Evolutionary conservation across 2,113 vertebrate genomes (phyloP).

Genomic region (Coptodon bakossiorum): DNA sequence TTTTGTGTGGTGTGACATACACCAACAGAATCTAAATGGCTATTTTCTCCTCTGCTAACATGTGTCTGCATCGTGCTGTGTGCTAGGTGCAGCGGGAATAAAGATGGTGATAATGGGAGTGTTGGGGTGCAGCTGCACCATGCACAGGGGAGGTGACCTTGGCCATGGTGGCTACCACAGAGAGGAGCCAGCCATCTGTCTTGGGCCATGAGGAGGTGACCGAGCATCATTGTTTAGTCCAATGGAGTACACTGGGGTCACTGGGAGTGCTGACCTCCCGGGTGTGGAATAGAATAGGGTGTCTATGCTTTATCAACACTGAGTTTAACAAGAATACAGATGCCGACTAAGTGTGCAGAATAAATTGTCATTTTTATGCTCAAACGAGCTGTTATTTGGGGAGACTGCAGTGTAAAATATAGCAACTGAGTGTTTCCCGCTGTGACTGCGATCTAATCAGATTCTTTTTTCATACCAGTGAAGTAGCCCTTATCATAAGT

Average conservation of each 20-base stretch:
- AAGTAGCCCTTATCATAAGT: slow-evolving; percentile 31
- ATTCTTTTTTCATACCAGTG: neutral
- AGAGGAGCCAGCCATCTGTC: slow-evolving; percentile 71
- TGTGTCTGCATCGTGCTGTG: neutral
- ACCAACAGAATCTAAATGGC: slow-evolving; percentile 22
- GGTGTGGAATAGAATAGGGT: slow-evolving; percentile 18
- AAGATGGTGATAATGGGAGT: slow-evolving; percentile 51
- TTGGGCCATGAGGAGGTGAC: slow-evolving; percentile 58
- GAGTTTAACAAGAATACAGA: slow-evolving; percentile 18
- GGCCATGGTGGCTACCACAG: slow-evolving; percentile 49
- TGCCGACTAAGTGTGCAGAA: neutral
- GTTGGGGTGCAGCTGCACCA: slow-evolving; percentile 55
- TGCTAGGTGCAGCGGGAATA: slow-evolving; percentile 27
- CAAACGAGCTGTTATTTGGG: slow-evolving; percentile 18
- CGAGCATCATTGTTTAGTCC: slow-evolving; percentile 67
- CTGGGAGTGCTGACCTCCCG: slow-evolving; percentile 32
- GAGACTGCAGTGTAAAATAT: neutral
- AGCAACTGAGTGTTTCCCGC: neutral
- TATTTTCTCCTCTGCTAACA: slow-evolving; percentile 13
- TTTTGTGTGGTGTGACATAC: neutral
- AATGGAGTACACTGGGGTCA: slow-evolving; percentile 55
- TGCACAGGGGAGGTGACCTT: slow-evolving; percentile 65
- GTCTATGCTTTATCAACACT: slow-evolving; percentile 14
- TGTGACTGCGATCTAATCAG: neutral
- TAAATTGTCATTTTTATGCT: slow-evolving; percentile 13